Evolutionary conservation across 2,113 vertebrate species (phyloP), one percentile per base, ranked within the genome.

Genomic region (Anhinga rufa): DNA sequence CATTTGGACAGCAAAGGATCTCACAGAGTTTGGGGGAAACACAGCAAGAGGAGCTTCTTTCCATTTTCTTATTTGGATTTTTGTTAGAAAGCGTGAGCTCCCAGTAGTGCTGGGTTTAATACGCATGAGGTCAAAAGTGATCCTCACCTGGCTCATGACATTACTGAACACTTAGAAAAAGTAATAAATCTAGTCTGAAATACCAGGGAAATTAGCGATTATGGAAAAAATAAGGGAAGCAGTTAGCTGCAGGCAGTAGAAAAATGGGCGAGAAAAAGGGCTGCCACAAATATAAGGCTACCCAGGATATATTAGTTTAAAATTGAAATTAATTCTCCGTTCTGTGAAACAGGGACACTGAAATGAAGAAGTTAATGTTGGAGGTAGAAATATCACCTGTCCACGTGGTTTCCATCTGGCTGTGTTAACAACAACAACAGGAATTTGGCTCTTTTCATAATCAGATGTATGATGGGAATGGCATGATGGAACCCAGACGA

Each of bases 101-200:
- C 32, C 52, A 79, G 46, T 86, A 42, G 46, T 55, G 36, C 54
- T 78, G 83, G 2, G 20, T 82, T 89, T 89, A 75, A 82, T 68
- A 89, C n/a, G 38, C 18, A 12, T 66, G 77, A 95, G 77, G 51
- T 48, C 83, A 86, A 89, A 84, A 95, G 31, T 55, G 48, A 84
- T 86, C 69, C 64, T 93, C 92, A 86, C 88, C 46, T 95, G 88
- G 76, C 51, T 81, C 21, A 12, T 86, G 91, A 64, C 80, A 71
- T 81, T 88, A 78, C 80, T 49, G 64, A 51, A 61, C 70, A 51
- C 46, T 93, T 70, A 77, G 31, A 42, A 86, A 61, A 93, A 94
- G 49, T 70, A 79, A 90, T 83, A 92, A 95, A 92, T 93, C 60
- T 46, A 69, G 14, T 14, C 46, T 83, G 71, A 26, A 88, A 58